Conservation (phyloP, 2,113 vertebrate genomes). For the Cynoglossus semilaevis region DNA sequence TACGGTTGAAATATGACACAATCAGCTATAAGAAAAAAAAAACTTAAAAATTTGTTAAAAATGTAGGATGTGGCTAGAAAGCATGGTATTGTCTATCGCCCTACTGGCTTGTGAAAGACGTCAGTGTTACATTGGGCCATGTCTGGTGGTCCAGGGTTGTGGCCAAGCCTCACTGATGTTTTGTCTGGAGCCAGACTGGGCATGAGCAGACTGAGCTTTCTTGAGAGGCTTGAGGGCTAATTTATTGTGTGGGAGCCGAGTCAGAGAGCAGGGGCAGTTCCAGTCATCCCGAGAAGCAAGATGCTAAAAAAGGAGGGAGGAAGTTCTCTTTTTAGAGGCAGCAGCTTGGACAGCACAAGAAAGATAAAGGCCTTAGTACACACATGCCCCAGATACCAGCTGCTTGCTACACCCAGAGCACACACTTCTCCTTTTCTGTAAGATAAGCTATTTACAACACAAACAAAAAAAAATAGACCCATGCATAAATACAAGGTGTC, state of each 20-base stretch:
- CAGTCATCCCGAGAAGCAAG: slow-evolving; percentile 21
- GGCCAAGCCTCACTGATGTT: slow-evolving; percentile 40
- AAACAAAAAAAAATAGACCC: neutral
- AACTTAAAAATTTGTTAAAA: slow-evolving; percentile 28
- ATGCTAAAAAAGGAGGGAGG: slow-evolving; percentile 12
- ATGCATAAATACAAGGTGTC: slow-evolving; percentile 16
- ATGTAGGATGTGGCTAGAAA: slow-evolving; percentile 17
- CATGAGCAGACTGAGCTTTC: slow-evolving; percentile 51
- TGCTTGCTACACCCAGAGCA: slow-evolving; percentile 7
- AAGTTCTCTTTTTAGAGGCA: slow-evolving; percentile 24
- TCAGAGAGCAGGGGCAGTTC: slow-evolving; percentile 18
- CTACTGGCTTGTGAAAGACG: slow-evolving; percentile 34
- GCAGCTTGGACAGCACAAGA: slow-evolving; percentile 5
- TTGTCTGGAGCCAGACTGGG: slow-evolving; percentile 61
- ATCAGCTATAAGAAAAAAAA: neutral
- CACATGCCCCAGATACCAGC: slow-evolving; percentile 3
- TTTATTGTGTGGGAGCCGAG: slow-evolving; percentile 36
- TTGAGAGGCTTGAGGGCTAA: slow-evolving; percentile 45
- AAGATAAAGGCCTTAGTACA: slow-evolving; percentile 37
- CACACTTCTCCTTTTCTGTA: slow-evolving; percentile 7
- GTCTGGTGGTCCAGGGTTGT: slow-evolving; percentile 52
- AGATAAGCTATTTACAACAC: neutral
- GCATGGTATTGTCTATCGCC: slow-evolving; percentile 26
- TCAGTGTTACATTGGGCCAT: slow-evolving; percentile 33
- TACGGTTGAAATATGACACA: slow-evolving; percentile 36